These are phyloP conservation scores for Ennomos erosarius DNA, from an alignment of 2,888 invertebrate species.

Conservation along the genomic window DNA sequence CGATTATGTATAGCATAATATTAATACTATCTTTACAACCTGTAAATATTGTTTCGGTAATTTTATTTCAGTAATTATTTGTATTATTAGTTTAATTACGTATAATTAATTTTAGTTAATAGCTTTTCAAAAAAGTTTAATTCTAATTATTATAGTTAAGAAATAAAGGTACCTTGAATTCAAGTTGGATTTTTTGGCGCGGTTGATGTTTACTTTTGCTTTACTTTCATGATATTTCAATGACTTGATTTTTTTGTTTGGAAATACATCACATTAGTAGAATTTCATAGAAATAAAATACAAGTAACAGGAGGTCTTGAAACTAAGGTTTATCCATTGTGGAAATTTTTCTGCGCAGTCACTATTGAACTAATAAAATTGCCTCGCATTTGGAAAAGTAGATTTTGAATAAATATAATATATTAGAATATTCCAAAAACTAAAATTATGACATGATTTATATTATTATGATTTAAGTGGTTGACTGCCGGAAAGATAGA, in stretches of 20 bases:
- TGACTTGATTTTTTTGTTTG: conserved; percentile 37
- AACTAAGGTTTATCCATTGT: conserved; percentile 52
- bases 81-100: conserved; percentile 78
- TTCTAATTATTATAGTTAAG: conserved; percentile 46
- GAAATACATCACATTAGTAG: conserved; percentile 49
- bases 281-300: conserved; percentile 61
- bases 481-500: conserved; percentile 66
- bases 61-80: conserved; percentile 71
- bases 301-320: conserved; percentile 78
- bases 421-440: conserved; percentile 78
- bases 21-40: conserved; percentile 67
- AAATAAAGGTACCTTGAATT: conserved; percentile 50
- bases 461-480: conserved; percentile 71
- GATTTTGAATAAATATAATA: conserved; percentile 81
- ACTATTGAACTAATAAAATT: conserved; percentile 79
- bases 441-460: conserved; percentile 71
- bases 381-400: conserved; percentile 85
- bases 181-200: conserved; percentile 81
- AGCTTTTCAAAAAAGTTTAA: conserved; percentile 74
- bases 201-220: conserved; percentile 58
- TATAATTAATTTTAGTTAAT: conserved; percentile 36
- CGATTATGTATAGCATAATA: conserved; percentile 77
- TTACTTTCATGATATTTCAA: conserved; percentile 49
- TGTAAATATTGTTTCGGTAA: conserved; percentile 83
- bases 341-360: conserved; percentile 66